Evolutionary conservation across 2,888 invertebrate genomes (phyloP).

Genomic region (Gari tellinella): DNA sequence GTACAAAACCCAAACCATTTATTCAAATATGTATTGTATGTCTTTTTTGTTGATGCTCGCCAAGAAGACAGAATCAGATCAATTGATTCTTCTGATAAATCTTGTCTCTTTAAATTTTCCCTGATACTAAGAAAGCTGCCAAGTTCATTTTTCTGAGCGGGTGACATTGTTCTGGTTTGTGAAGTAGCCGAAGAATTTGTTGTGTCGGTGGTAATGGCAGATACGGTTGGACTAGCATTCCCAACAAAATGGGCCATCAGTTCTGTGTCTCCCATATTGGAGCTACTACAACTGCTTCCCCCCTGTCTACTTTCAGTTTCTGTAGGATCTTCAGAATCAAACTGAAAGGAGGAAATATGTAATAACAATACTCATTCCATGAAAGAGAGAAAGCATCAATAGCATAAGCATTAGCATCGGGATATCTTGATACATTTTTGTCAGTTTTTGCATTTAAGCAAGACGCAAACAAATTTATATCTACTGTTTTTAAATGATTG

Average conservation of each 20-base stretch:
- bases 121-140: too few relatives aligned
- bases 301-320: constrained; percentile 15
- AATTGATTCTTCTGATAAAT: too few relatives aligned
- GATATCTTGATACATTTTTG: too few relatives aligned
- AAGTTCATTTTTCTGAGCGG: too few relatives aligned
- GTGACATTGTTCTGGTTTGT: constrained; percentile 26
- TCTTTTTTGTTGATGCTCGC: constrained; percentile 19
- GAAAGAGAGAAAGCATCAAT: too few relatives aligned
- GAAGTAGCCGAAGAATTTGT: constrained; percentile 6
- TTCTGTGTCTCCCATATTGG: constrained; percentile 29
- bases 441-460: too few relatives aligned
- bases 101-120: too few relatives aligned
- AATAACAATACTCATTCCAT: constrained; percentile 12
- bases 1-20: too few relatives aligned
- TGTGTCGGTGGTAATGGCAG: constrained; percentile 9
- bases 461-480: constrained; percentile 30
- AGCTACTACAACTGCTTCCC: constrained; percentile 22
- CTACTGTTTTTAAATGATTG: background rate
- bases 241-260: constrained; percentile 20
- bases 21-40: constrained; percentile 21
- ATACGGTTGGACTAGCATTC: background rate
- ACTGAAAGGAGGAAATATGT: constrained; percentile 38
- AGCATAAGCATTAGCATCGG: too few relatives aligned
- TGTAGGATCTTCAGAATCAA: constrained; percentile 19
- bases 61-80: constrained; percentile 18